Percentiles rank a stretch among this genome's conserved stretches.
Conservation (phyloP, 2,797 vertebrate genomes). For the Hybognathus amarus region DNA sequence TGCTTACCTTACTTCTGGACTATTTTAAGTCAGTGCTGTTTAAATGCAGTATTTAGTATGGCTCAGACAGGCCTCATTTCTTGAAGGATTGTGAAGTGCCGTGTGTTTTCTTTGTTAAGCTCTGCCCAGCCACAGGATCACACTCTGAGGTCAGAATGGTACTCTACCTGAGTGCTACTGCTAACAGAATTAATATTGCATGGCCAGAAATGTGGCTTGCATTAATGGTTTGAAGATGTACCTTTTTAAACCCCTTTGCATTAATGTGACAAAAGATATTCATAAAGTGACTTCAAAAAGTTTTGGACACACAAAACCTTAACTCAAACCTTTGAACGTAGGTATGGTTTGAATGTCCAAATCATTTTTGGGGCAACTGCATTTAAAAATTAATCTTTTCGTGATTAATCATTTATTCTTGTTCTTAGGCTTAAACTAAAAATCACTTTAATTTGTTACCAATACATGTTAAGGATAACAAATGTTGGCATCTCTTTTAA, state of each 20-base stretch:
- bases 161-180: slow-evolving; percentile 40
- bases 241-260: background rate
- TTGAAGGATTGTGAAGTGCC: slow-evolving; percentile 16
- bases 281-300: background rate
- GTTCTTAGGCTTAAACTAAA: background rate
- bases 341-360: slow-evolving; percentile 1
- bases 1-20: background rate
- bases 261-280: background rate
- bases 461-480: background rate
- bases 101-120: slow-evolving; percentile 31
- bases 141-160: slow-evolving; percentile 42
- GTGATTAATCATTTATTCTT: background rate
- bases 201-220: slow-evolving; percentile 30
- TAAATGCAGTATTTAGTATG: background rate
- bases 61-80: background rate
- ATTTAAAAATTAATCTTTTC: background rate
- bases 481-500: background rate
- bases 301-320: background rate
- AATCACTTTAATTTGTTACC: background rate
- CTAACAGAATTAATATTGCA: slow-evolving; percentile 47
- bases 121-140: slow-evolving; percentile 17
- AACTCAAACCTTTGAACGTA: background rate
- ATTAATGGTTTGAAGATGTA: slow-evolving; percentile 40
- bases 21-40: background rate
- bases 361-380: background rate